Percentiles rank a stretch among this genome's conserved stretches.
Conservation (phyloP, 2,888 invertebrate genomes). For the Tromatobia lineatoria region DNA sequence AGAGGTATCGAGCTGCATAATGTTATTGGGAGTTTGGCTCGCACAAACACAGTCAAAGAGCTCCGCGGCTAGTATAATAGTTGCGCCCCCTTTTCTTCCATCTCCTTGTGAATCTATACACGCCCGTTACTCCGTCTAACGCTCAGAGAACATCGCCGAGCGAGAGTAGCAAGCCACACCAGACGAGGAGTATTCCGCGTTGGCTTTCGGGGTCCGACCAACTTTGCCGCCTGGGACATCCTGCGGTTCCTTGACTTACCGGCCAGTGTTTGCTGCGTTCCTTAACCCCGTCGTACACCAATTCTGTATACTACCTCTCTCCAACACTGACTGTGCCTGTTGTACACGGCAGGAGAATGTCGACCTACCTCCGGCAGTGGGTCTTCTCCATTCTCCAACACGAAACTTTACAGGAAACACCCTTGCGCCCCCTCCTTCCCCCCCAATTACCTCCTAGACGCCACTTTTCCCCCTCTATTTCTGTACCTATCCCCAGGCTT, state of each 20-base stretch:
- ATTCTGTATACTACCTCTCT: conserved; percentile 29
- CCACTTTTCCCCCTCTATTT: not conserved
- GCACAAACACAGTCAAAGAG: not conserved
- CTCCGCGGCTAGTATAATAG: not conserved
- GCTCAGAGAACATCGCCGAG: conserved; percentile 19
- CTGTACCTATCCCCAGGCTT: not conserved
- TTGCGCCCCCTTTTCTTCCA: not conserved
- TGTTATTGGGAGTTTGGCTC: not conserved
- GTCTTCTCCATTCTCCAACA: conserved; percentile 30
- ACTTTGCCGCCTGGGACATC: conserved; percentile 64
- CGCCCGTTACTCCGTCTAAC: not conserved
- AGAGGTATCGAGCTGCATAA: not conserved
- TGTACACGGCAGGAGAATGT: conserved; percentile 24
- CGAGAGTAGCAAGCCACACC: conserved; percentile 4
- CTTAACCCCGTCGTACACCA: conserved; percentile 52
- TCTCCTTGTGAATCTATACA: conserved; percentile 15
- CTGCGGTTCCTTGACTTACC: conserved; percentile 68
- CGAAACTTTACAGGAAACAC: conserved; percentile 49
- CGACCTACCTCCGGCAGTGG: conserved; percentile 21
- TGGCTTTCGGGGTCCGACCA: conserved; percentile 56
- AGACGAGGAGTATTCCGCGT: conserved; percentile 38
- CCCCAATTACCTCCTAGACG: not conserved
- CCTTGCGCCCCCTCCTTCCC: too few relatives aligned
- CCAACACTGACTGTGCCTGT: conserved; percentile 10
- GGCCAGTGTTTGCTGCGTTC: conserved; percentile 64